Base-by-base conservation (phyloP, 2,888 invertebrate genomes). In the Sinelater perroti region DNA sequence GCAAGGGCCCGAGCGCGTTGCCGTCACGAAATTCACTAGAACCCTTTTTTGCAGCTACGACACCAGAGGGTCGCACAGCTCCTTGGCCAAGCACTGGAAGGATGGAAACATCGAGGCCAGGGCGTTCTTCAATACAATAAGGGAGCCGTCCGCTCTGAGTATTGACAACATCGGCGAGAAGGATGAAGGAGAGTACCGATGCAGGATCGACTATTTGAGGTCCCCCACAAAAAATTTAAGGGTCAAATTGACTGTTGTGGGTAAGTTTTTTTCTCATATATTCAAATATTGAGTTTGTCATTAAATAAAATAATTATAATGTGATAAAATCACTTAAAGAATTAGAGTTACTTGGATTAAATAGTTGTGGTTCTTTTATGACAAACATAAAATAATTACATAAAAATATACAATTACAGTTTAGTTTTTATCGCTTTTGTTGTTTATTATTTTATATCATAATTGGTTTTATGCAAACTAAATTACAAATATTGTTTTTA, bases 101-200 rank as follows among this genome's bases (percentile, higher is more conserved):
- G 88, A 89, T 70, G 78, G 79, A 61, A 84, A 85, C 47, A 79
- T 90, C 21, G 86, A 84, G 26, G 85, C 85, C 1, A 81, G 90
- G 24, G 88, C 89, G 1, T 83, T 83, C 70, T 91, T 90, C 82
- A 83, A 86, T 66, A 82, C 85, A n/a, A 80, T 83, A 21, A 82
- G 85, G 5, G 86, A 88, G 11, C 89, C 90, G 0, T 85, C 89
- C 3, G 83, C 87, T 21, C 81, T 89, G 50, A 85, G 87, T 66
- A 84, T 89, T 52, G 85, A 87, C 72, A 85, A 81, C 66, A 80
- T 90, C 55, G 78, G 80, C 60, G 82, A 84, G 66, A 78, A 82
- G 11, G 92, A 93, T 75, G 87, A 88, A 46, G 91, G 90, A 4
- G 83, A 89, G 65, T 92, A 92, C 77, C 82, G 90, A 58, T 93